These are phyloP conservation scores for Rutpela maculata DNA, from an alignment of 2,888 invertebrate genomes.

Conservation along the genomic window DNA sequence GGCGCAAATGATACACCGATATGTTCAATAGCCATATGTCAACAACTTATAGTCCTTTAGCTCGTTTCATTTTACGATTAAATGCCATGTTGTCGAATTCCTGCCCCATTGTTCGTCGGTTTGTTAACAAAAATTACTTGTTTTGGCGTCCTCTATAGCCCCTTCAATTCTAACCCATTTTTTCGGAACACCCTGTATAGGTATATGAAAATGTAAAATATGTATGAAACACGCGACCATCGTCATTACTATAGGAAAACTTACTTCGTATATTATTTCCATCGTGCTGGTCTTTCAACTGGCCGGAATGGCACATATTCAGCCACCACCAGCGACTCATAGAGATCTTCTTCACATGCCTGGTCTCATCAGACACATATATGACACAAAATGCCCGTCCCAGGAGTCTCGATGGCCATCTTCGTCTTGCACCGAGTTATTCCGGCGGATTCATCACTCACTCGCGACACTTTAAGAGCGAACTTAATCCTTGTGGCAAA, in stretches of 20 bases:
- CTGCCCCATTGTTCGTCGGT: too few relatives aligned
- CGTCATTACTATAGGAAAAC: neutral
- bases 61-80: too few relatives aligned
- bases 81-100: too few relatives aligned
- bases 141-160: too few relatives aligned
- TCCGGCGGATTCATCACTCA: conserved; percentile 42
- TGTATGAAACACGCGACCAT: too few relatives aligned
- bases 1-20: too few relatives aligned
- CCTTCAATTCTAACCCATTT: too few relatives aligned
- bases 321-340: conserved; percentile 82
- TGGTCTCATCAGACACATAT: conserved; percentile 39
- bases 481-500: conserved; percentile 38
- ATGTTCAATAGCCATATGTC: too few relatives aligned
- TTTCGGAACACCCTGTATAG: too few relatives aligned
- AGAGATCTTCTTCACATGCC: conserved; percentile 51
- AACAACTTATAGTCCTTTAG: too few relatives aligned
- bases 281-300: conserved; percentile 67
- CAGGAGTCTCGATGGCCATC: conserved; percentile 26
- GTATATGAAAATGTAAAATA: too few relatives aligned
- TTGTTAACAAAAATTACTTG: too few relatives aligned
- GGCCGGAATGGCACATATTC: conserved; percentile 78
- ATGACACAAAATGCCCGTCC: conserved; percentile 21
- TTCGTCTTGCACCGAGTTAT: conserved; percentile 4
- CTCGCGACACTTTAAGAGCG: conserved; percentile 35
- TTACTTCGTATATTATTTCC: conserved; percentile 32